A percentile compares a stretch with the other conserved stretches of the same genome.
Conservation (phyloP, 2,888 invertebrate species). For the Ferdinandea cuprea region DNA sequence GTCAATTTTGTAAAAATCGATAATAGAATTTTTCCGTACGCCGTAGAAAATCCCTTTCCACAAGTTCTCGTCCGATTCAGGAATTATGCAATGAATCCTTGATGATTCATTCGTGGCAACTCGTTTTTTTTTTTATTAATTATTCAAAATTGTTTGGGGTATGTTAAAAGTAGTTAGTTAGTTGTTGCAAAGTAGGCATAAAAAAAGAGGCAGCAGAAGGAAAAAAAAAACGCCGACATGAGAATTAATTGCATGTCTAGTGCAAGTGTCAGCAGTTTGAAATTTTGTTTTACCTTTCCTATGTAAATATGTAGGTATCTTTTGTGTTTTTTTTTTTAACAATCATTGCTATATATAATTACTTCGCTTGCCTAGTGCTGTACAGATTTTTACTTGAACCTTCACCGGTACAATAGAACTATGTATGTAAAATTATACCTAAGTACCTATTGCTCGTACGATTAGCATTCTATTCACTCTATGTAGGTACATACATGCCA, state of each 20-base stretch:
- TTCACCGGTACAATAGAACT: not conserved
- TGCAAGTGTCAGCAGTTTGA: slow-evolving; percentile 37
- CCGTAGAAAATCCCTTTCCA: slow-evolving; percentile 34
- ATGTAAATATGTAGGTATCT: not conserved
- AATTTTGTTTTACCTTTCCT: slow-evolving; percentile 10
- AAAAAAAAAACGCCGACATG: slow-evolving; percentile 44
- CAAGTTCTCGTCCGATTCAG: not conserved
- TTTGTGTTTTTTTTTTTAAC: slow-evolving; percentile 1
- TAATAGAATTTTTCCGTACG: slow-evolving; percentile 27
- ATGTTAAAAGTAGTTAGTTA: slow-evolving; percentile 3
- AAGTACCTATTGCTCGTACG: not conserved
- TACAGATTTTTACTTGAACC: not conserved
- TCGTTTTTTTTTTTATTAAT: not conserved
- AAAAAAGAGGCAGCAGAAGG: too few species aligned
- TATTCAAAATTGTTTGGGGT: not conserved
- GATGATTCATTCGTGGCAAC: slow-evolving; percentile 36
- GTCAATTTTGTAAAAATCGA: slow-evolving; percentile 51
- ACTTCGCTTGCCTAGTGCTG: not conserved
- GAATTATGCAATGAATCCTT: slow-evolving; percentile 66
- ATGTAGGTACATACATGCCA: not conserved
- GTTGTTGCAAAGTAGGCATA: slow-evolving; percentile 16
- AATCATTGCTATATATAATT: slow-evolving; percentile 12
- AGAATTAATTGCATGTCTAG: slow-evolving; percentile 35
- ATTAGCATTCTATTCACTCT: not conserved
- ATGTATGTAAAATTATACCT: not conserved